Conservation (phyloP, 2,888 invertebrate species). For the Heliothis peltigera region DNA sequence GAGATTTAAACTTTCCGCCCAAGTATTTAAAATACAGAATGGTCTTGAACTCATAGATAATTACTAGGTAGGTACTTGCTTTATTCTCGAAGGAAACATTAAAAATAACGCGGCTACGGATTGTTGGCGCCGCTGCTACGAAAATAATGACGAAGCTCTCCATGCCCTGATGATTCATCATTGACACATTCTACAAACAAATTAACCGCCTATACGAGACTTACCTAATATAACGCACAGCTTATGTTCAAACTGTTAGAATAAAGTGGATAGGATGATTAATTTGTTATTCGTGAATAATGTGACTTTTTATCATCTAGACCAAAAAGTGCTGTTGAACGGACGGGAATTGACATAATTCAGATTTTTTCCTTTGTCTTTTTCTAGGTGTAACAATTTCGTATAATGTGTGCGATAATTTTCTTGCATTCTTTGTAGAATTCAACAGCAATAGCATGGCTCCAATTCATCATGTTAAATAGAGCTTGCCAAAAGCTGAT, state of each 20-base stretch:
- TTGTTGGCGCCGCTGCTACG: slow-evolving; percentile 33
- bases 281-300: too few relatives aligned
- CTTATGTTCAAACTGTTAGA: background rate
- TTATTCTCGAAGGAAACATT: slow-evolving; percentile 19
- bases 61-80: background rate
- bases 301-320: too few relatives aligned
- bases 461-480: background rate
- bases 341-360: too few relatives aligned
- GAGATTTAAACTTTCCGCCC: too few relatives aligned
- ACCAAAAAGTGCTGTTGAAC: too few relatives aligned
- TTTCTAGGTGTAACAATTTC: too few relatives aligned
- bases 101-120: slow-evolving; percentile 17
- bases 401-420: too few relatives aligned
- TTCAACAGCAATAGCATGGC: background rate
- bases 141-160: slow-evolving; percentile 31
- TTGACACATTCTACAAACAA: slow-evolving; percentile 25
- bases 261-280: too few relatives aligned
- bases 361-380: too few relatives aligned
- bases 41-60: background rate
- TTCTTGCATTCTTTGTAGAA: background rate
- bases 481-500: background rate
- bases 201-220: background rate
- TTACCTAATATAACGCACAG: too few relatives aligned
- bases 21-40: background rate
- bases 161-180: slow-evolving; percentile 31